Evolutionary conservation across 2,888 invertebrate species (phyloP), one percentile per base, ranked within the genome.

Genomic region (Lasioglossum calceatum): DNA sequence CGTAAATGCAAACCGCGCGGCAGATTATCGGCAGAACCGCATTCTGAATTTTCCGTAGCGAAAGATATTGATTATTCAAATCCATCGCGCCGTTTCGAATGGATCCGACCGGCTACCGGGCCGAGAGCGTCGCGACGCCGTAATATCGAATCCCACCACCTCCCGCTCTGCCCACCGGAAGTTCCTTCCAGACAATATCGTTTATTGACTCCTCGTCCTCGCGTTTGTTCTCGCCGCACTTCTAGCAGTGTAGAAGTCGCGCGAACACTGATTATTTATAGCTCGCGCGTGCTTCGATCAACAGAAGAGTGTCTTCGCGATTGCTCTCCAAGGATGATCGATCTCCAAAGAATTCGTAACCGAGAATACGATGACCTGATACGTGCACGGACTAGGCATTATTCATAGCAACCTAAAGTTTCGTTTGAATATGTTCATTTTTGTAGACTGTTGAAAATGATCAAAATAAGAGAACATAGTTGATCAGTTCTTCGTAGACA

Each of bases 1-100:
- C 39, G 42, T 42, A 42, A 74, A 61, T 58, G 14, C 36, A 80
- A 70, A 32, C 36, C 23, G 32, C 32, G 27, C 50, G n/a, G 67
- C 32, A 4, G 39, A 76, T 74, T 77, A 50, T 54, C 77, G 79
- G 19, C 42, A 47, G 50, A 67, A 71, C 47, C 23, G 74, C n/a
- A 42, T 32, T 36, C 19, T 54, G 54, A 54, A 54, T 54, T n/a
- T 54, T 54, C 54, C n/a, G n/a, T 54, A 23, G 3, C 54, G 54
- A n/a, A 23, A 23, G 54, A n/a, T 54, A 54, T 54, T 54, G 54
- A 54, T 54, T 54, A 54, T 54, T 23, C n/a, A n/a, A 54, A 54
- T 54, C n/a, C 23, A 8, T n/a, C n/a, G 8, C 54, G 10, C 54
- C 54, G 23, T 54, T n/a, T 54, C 54, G 3, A 54, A 54, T 54